phyloP scores from a whole-genome alignment of 2,888 invertebrate species.

The Cantharis rufa region DNA sequence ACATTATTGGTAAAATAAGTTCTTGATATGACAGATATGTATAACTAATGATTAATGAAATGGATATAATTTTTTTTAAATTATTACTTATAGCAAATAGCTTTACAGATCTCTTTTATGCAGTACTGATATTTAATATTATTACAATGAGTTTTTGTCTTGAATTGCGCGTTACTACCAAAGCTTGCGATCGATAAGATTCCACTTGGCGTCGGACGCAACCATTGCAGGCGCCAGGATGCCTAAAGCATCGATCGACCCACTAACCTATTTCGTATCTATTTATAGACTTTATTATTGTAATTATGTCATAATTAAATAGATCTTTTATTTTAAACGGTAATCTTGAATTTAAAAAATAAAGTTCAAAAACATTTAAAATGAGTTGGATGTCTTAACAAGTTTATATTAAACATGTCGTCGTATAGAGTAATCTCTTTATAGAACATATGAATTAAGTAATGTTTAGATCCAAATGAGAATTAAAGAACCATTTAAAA shows the following conservation, averaged over 20 bases:
- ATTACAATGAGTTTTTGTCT: neutral
- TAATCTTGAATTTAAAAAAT: neutral
- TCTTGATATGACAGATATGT: no score
- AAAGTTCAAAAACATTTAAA: neutral
- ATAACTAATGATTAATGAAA: no score
- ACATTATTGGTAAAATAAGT: no score
- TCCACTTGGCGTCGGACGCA: slow-evolving; percentile 38
- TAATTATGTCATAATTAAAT: slow-evolving; percentile 29
- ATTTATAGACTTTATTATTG: slow-evolving; percentile 33
- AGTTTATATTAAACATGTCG: no score
- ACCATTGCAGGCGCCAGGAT: slow-evolving; percentile 40
- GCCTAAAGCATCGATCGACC: slow-evolving; percentile 43
- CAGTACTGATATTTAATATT: neutral
- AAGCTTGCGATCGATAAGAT: slow-evolving; percentile 35
- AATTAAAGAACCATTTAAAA: no score
- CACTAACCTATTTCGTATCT: slow-evolving; percentile 38
- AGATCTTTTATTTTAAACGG: neutral
- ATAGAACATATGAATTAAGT: no score
- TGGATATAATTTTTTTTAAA: no score
- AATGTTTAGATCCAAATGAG: no score
- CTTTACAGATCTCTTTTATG: neutral
- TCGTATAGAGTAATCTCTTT: no score
- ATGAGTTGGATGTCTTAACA: no score
- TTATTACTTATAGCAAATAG: neutral
- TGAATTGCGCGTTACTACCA: neutral